Evolutionary conservation across 2,797 vertebrate genomes (phyloP).

Genomic region (Coendou prehensilis): DNA sequence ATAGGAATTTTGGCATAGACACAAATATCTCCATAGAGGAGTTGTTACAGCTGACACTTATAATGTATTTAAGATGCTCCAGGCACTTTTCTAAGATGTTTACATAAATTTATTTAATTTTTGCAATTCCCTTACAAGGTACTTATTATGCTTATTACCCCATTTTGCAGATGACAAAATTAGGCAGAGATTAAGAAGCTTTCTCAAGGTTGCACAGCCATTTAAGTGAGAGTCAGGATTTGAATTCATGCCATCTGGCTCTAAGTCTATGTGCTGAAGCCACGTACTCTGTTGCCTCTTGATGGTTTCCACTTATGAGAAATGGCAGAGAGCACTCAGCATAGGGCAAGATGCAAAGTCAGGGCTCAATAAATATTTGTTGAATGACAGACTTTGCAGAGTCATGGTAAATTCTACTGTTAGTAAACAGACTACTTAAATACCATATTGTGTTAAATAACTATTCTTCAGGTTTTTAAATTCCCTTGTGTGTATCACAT

Average conservation of each 20-base stretch:
- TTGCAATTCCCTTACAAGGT: background rate
- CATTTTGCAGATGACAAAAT: background rate
- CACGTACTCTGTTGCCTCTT: background rate
- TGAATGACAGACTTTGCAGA: background rate
- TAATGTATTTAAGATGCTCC: background rate
- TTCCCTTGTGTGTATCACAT: background rate
- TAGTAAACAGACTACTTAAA: background rate
- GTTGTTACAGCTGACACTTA: background rate
- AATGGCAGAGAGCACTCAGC: background rate
- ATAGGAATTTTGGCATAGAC: background rate
- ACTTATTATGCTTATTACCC: background rate
- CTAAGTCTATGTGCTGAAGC: background rate
- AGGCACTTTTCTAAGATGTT: background rate
- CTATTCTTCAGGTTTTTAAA: constrained; percentile 13
- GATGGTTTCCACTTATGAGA: background rate
- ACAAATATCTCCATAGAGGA: background rate
- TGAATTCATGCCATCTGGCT: background rate
- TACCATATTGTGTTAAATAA: background rate
- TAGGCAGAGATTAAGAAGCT: background rate
- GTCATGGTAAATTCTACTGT: background rate
- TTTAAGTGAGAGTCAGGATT: background rate
- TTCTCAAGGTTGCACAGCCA: background rate
- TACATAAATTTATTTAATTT: background rate
- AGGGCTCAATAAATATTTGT: background rate
- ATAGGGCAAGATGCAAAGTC: background rate